Evolutionary conservation across 2,888 invertebrate species (phyloP).

Genomic region (Sclerodermus sp.): DNA sequence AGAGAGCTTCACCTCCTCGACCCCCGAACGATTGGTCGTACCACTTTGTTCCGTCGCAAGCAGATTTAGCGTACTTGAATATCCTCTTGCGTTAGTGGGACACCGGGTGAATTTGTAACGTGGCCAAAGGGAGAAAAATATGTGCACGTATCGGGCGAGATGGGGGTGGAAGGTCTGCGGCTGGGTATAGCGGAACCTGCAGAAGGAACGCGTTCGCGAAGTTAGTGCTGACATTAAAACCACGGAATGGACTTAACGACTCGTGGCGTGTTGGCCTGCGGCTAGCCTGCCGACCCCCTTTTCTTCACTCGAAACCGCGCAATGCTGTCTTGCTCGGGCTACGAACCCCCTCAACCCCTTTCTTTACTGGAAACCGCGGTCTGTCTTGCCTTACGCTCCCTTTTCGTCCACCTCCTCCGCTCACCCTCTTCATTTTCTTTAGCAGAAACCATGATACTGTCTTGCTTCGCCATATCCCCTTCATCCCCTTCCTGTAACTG

Average conservation of each 20-base stretch:
- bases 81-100: background rate
- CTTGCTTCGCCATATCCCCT: slow-evolving; percentile 16
- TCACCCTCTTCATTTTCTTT: too few species aligned
- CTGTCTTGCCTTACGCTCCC: too few species aligned
- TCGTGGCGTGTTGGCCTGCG: slow-evolving; percentile 44
- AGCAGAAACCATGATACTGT: too few species aligned
- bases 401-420: too few species aligned
- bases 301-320: background rate
- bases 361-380: too few species aligned
- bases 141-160: slow-evolving; percentile 34
- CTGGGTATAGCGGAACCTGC: background rate
- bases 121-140: slow-evolving; percentile 30
- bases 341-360: too few species aligned
- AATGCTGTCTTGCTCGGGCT: too few species aligned
- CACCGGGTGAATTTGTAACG: slow-evolving; percentile 26
- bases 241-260: slow-evolving; percentile 48
- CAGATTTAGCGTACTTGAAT: too few species aligned
- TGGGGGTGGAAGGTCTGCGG: slow-evolving; percentile 18
- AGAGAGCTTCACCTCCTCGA: too few species aligned
- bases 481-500: slow-evolving; percentile 13
- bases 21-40: too few species aligned
- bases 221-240: slow-evolving; percentile 49
- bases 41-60: too few species aligned
- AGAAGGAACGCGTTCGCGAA: slow-evolving; percentile 30
- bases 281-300: slow-evolving; percentile 28